Evolutionary conservation across 2,113 vertebrate genomes (phyloP).

Genomic region (Tringa solitaria): DNA sequence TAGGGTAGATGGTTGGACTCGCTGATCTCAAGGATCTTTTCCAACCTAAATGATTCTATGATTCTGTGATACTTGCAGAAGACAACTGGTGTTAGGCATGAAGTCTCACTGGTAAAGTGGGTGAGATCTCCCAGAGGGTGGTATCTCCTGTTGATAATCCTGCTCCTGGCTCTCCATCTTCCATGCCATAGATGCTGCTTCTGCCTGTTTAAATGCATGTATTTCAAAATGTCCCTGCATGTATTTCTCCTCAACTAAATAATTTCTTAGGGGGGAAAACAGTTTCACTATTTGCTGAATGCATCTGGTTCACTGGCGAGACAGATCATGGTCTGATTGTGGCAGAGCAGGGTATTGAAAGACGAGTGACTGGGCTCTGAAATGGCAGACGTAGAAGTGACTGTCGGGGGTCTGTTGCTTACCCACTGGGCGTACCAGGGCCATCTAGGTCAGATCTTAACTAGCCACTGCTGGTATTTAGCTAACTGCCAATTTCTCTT

Average conservation of each 20-base stretch:
- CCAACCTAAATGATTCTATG: too few relatives aligned
- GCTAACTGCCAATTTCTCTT: neutral
- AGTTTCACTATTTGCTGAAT: neutral
- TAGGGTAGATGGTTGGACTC: too few relatives aligned
- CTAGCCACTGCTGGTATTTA: neutral
- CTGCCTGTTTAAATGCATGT: neutral
- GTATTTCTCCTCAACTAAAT: neutral
- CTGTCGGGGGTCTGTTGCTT: neutral
- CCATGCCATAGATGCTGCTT: neutral
- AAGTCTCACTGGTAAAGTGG: neutral
- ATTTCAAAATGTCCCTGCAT: neutral
- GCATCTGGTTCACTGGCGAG: neutral
- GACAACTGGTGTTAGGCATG: neutral
- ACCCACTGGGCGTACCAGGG: neutral
- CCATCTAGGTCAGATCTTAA: neutral
- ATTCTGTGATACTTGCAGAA: neutral
- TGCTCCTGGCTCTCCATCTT: neutral
- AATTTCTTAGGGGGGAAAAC: neutral
- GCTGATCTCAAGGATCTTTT: too few relatives aligned
- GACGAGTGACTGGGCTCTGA: neutral
- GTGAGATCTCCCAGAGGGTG: neutral
- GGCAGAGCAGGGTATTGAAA: neutral
- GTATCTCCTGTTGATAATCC: neutral
- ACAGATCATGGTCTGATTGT: fast-evolving
- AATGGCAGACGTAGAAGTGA: neutral